Percentiles rank a stretch among this genome's conserved stretches.
These are phyloP conservation scores for Riptortus pedestris DNA, from an alignment of 1,140 invertebrate genomes.

Conservation along the genomic window DNA sequence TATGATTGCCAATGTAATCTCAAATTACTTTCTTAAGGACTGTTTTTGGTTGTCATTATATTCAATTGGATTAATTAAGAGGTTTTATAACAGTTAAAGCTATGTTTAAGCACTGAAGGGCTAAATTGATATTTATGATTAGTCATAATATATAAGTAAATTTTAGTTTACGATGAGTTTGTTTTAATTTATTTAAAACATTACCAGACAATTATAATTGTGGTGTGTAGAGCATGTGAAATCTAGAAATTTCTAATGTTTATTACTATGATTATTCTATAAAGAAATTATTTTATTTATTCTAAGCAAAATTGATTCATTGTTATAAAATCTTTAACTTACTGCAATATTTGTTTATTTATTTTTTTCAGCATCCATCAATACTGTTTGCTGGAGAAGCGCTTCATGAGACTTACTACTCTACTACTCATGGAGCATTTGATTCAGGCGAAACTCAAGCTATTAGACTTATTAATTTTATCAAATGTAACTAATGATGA, in stretches of 20 bases:
- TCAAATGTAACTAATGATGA: conserved; percentile 3
- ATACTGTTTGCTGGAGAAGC: conserved; percentile 58
- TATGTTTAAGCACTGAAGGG: too few species aligned
- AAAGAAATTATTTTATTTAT: background rate
- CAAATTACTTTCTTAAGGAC: too few species aligned
- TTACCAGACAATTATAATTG: too few species aligned
- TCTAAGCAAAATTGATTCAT: too few species aligned
- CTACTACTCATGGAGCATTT: conserved; percentile 70
- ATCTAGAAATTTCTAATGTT: background rate
- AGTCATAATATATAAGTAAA: too few species aligned
- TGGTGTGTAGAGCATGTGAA: background rate
- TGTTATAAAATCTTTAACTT: background rate
- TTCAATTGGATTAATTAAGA: too few species aligned
- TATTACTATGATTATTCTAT: background rate
- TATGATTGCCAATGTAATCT: too few species aligned
- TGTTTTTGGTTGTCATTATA: too few species aligned
- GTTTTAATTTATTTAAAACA: too few species aligned
- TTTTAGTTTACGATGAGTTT: too few species aligned
- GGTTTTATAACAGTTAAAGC: too few species aligned
- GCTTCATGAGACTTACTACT: conserved; percentile 53
- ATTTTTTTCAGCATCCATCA: conserved; percentile 16
- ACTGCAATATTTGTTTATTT: background rate
- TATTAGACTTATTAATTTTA: conserved; percentile 7
- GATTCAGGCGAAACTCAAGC: conserved; percentile 45
- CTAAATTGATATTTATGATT: too few species aligned